Conservation (phyloP, 2,888 invertebrate species). For the Acleris laterana region DNA sequence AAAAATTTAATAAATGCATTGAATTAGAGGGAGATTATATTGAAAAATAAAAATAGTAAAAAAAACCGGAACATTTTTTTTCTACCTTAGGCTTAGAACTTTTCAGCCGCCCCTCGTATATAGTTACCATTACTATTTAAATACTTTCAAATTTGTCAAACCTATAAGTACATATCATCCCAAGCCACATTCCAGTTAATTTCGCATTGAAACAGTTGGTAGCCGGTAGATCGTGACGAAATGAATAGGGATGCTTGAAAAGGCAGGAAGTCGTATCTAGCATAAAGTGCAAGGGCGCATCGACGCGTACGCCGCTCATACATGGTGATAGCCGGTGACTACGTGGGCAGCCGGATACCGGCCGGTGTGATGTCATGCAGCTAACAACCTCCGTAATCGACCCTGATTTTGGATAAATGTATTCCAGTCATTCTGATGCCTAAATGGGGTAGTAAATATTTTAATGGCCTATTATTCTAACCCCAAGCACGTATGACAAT, state of each 20-base stretch:
- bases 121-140: no score
- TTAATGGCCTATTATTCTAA: no score
- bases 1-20: no score
- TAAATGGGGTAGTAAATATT: neutral
- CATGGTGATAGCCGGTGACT: slow-evolving; percentile 13
- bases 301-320: slow-evolving; percentile 43
- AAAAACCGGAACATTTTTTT: no score
- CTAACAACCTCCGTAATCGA: slow-evolving; percentile 44
- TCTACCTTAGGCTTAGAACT: no score
- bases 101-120: no score
- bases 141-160: neutral
- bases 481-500: neutral
- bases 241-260: slow-evolving; percentile 68
- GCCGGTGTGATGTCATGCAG: slow-evolving; percentile 45
- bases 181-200: slow-evolving; percentile 45
- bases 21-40: no score
- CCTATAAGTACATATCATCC: slow-evolving; percentile 5
- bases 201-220: slow-evolving; percentile 55
- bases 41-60: no score
- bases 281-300: slow-evolving; percentile 68
- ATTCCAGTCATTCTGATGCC: neutral
- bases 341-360: slow-evolving; percentile 33
- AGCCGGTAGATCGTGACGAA: slow-evolving; percentile 60
- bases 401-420: slow-evolving; percentile 27
- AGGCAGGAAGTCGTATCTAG: slow-evolving; percentile 61